Base-by-base conservation (phyloP, 1,140 invertebrate species). In the Caerostris darwini region DNA sequence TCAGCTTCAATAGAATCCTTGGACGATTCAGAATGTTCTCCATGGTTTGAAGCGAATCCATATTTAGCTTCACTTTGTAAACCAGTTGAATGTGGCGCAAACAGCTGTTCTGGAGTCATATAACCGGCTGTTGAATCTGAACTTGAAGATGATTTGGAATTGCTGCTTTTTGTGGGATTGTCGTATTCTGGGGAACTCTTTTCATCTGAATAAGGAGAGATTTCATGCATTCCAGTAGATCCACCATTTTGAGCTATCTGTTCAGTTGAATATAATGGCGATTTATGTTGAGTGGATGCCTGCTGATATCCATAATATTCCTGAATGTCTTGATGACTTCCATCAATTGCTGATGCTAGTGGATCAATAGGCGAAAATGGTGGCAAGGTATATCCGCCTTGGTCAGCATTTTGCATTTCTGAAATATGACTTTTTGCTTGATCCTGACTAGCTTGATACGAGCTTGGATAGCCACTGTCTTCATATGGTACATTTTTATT, bases 71-170 rank as follows among this genome's bases (percentile, higher is more conserved):
- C 92, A 56, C 92, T 89, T 50, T 94, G 92, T 14, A 94, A 34
- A 10, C 92, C 92, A 10, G 85, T 94, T 10, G 56, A 7, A 34
- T 94, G 67, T 1, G 92, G 92, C 53, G 85, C 92, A 64, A 88
- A 88, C 6, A 94, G 67, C 58, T 94, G 92, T 34, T 94, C 92
- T 3, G 92, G 92, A 5, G 92, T 94, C 92, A 77, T 57, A 57
- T 94, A 94, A 12, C 92, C 92, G 7, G 58, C 10, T n/a, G 57
- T 57, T 7, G 77, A 64, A 14, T 81, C 90, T 34, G 58, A 34
- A n/a, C 7, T n/a, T n/a, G 19, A 19, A 53, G 57, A 19, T 19
- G 64, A 71, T 59, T 81, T 91, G 54, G 69, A 14, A 59, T 12
- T 14, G 5, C 57, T 56, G 6, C 14, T 64, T 61, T 91, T 53